Conservation (phyloP, 2,888 invertebrate species). For the Sturmia bella region DNA sequence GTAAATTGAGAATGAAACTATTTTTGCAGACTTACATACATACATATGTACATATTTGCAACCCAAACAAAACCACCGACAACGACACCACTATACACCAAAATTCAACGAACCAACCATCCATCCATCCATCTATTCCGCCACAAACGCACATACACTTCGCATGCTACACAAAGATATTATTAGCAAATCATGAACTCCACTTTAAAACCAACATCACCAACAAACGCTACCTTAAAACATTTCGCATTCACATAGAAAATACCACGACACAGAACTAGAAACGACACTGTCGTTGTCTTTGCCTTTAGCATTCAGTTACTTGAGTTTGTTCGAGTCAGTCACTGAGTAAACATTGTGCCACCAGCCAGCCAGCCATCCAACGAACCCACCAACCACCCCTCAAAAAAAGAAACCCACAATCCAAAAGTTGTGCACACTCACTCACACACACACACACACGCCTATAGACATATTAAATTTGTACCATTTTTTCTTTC, state of each 20-base stretch:
- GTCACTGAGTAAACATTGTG: conserved; percentile 4
- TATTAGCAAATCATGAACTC: conserved; percentile 43
- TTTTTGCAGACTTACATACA: conserved; percentile 48
- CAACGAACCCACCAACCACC: conserved; percentile 6
- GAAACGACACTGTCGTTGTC: conserved; percentile 30
- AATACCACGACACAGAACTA: conserved; percentile 2
- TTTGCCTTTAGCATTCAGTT: conserved; percentile 15
- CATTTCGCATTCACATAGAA: too few relatives aligned
- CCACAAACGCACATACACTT: conserved; percentile 5
- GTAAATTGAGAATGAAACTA: conserved; percentile 65
- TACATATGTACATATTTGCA: conserved; percentile 40
- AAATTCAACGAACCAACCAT: conserved; percentile 27
- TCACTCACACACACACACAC: background rate
- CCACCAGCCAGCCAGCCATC: background rate
- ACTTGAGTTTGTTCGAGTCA: conserved; percentile 29
- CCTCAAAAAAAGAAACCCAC: conserved; percentile 4
- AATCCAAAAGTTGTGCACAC: conserved; percentile 48
- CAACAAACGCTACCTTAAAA: background rate
- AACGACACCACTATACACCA: conserved; percentile 22
- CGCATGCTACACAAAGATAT: conserved; percentile 4
- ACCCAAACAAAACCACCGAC: conserved; percentile 54
- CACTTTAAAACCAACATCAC: conserved; percentile 32
- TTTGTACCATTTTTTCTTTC: conserved; percentile 58
- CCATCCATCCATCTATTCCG: conserved; percentile 29
- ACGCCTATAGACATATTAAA: background rate